Conservation (phyloP, 2,113 vertebrate species). For the Pachycephala philippinensis region DNA sequence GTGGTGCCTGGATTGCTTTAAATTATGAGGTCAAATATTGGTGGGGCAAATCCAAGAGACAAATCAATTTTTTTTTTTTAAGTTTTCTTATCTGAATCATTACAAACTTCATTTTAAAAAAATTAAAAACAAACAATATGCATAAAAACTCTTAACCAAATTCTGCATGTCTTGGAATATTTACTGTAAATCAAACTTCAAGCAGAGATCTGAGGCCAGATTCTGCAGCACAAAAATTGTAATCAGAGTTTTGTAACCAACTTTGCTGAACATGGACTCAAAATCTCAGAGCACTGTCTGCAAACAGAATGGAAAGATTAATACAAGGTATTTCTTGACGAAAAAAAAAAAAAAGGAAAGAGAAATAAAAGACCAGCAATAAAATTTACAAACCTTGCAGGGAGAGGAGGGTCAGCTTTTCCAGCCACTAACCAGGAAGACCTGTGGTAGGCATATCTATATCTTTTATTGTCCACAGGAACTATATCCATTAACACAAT, state of each 20-base stretch:
- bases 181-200: background rate
- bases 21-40: background rate
- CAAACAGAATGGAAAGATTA: background rate
- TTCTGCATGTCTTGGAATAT: background rate
- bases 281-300: background rate
- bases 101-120: background rate
- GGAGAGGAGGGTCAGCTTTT: slow-evolving; percentile 94
- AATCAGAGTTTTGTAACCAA: background rate
- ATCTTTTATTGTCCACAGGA: slow-evolving; percentile 97
- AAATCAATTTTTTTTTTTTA: background rate
- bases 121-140: background rate
- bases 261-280: background rate
- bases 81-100: background rate
- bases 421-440: slow-evolving; percentile 98
- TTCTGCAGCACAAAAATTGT: background rate
- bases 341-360: background rate
- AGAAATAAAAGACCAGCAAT: background rate
- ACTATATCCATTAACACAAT: slow-evolving; percentile 99
- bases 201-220: background rate
- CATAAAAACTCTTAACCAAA: background rate
- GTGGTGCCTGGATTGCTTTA: background rate
- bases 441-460: slow-evolving; percentile 96
- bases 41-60: background rate
- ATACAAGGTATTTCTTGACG: background rate
- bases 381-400: slow-evolving; percentile 84